Conservation (phyloP, 2,888 invertebrate genomes). For the Brenthis daphne region DNA sequence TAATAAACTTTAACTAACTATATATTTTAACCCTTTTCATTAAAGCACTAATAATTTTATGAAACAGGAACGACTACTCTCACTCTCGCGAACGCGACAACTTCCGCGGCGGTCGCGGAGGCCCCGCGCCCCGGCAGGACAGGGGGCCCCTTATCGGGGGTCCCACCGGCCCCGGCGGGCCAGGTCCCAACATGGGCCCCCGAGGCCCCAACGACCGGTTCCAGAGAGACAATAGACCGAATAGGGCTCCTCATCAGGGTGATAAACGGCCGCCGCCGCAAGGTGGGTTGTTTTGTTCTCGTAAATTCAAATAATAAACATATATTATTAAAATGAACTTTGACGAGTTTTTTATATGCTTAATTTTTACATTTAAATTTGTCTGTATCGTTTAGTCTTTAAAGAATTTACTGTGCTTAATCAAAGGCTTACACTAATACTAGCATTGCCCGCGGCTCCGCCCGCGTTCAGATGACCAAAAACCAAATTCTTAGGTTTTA, state of each 20-base stretch:
- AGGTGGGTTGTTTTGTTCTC: slow-evolving; percentile 13
- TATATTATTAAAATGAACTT: no score
- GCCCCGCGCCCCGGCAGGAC: slow-evolving; percentile 36
- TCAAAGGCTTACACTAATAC: no score
- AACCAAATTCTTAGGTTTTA: no score
- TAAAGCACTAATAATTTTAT: not conserved
- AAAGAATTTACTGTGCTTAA: no score
- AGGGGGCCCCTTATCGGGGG: slow-evolving; percentile 46
- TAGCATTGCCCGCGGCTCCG: no score
- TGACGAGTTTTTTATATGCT: no score
- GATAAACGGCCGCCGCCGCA: slow-evolving; percentile 49
- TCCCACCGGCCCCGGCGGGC: slow-evolving; percentile 47
- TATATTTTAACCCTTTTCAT: no score
- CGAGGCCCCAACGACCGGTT: slow-evolving; percentile 41
- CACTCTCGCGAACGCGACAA: slow-evolving; percentile 53
- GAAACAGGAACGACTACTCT: slow-evolving; percentile 42
- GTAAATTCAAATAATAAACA: no score
- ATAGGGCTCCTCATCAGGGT: slow-evolving; percentile 39
- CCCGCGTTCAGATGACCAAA: no score
- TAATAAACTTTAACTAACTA: no score
- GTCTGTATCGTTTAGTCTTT: no score
- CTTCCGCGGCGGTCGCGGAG: slow-evolving; percentile 54
- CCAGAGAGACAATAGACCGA: slow-evolving; percentile 32
- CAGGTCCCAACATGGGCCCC: slow-evolving; percentile 22
- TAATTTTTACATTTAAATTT: no score